Evolutionary conservation across 2,888 invertebrate species (phyloP).

Genomic region (Diploptera punctata): DNA sequence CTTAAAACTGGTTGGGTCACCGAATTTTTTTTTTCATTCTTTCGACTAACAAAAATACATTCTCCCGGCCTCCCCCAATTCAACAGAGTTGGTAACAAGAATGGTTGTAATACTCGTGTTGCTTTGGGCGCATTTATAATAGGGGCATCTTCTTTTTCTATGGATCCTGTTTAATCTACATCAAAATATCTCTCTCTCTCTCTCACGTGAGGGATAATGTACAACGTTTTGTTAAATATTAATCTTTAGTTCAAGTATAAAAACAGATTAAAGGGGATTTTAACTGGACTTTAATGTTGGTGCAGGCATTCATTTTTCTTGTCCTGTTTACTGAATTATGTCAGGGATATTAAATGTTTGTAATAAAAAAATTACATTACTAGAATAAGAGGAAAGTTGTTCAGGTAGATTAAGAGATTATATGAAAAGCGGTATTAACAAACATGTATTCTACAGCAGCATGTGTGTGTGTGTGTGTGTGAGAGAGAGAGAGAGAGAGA

Average conservation of each 20-base stretch:
- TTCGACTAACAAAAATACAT: neutral
- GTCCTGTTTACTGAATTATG: too few species aligned
- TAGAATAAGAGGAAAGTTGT: too few species aligned
- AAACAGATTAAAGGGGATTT: neutral
- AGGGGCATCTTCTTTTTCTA: neutral
- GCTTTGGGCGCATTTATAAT: conserved; percentile 9
- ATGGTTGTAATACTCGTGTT: neutral
- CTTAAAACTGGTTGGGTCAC: conserved; percentile 17
- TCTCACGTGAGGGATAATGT: neutral
- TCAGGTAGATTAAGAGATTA: too few species aligned
- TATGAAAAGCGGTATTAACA: too few species aligned
- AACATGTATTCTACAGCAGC: too few species aligned
- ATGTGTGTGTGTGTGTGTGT: too few species aligned
- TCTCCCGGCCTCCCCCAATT: neutral
- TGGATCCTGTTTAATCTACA: neutral
- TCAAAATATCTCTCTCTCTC: neutral
- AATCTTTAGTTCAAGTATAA: conserved; percentile 1
- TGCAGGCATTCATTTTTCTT: too few species aligned
- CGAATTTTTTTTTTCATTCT: conserved; percentile 9
- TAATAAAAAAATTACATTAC: too few species aligned
- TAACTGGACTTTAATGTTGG: too few species aligned
- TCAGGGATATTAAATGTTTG: too few species aligned
- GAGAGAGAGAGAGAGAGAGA: neutral
- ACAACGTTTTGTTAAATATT: conserved; percentile 9
- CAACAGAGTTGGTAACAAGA: conserved; percentile 15